Conservation (phyloP, 2,888 invertebrate species). For the Limenitis camilla region DNA sequence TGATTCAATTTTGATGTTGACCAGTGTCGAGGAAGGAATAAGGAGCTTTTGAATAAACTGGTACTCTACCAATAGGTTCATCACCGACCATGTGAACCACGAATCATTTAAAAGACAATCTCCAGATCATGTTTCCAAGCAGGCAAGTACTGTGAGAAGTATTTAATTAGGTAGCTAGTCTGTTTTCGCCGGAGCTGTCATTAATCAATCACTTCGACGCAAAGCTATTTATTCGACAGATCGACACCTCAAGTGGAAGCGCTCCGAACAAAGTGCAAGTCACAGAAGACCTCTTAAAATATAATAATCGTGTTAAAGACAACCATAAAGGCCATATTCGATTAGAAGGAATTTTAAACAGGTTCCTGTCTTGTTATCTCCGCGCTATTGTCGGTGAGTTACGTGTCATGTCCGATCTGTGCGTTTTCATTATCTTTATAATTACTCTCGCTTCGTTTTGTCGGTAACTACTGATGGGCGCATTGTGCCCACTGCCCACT, state of each 20-base stretch:
- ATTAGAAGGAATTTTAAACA: conserved; percentile 65
- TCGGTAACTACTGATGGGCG: conserved; percentile 28
- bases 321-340: conserved; percentile 70
- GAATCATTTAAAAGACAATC: conserved; percentile 29
- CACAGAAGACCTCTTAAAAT: conserved; percentile 68
- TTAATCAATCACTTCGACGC: conserved; percentile 67
- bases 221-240: conserved; percentile 60
- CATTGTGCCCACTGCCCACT: conserved; percentile 12
- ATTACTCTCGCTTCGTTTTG: conserved; percentile 44
- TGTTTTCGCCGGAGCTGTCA: conserved; percentile 65
- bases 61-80: too few relatives aligned
- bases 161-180: conserved; percentile 66
- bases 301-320: conserved; percentile 74
- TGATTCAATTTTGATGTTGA: too few relatives aligned
- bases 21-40: too few relatives aligned
- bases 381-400: conserved; percentile 54
- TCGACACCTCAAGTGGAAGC: conserved; percentile 57
- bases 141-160: conserved; percentile 38
- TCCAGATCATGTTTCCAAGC: conserved; percentile 39
- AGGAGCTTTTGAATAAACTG: too few relatives aligned
- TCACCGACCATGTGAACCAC: conserved; percentile 1
- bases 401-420: conserved; percentile 44
- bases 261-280: conserved; percentile 62
- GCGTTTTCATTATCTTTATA: conserved; percentile 52
- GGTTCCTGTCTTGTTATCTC: conserved; percentile 66